These are phyloP conservation scores for Grus americana DNA, from an alignment of 2,113 vertebrate genomes.

Conservation along the genomic window DNA sequence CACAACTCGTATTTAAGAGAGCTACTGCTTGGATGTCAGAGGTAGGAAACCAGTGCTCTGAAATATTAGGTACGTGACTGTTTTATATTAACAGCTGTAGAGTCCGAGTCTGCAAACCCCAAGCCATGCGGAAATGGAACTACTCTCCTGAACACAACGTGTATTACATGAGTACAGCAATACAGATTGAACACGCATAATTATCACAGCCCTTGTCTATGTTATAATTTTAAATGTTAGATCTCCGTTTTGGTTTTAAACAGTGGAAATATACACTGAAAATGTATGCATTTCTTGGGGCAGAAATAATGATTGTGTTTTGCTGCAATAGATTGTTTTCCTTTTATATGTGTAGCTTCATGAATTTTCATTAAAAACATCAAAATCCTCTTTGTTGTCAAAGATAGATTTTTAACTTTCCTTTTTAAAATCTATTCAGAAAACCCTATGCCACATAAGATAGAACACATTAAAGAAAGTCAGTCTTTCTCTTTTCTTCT, in stretches of 20 bases:
- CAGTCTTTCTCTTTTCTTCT: neutral
- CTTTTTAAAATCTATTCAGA: neutral
- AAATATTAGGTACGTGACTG: neutral
- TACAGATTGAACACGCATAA: neutral
- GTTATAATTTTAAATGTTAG: neutral
- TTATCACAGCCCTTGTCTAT: neutral
- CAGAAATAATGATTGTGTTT: constrained; percentile 2
- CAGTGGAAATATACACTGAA: neutral
- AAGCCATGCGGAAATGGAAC: neutral
- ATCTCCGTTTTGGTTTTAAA: neutral
- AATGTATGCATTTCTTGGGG: neutral
- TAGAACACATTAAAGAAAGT: neutral
- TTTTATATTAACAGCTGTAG: neutral
- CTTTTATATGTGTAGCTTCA: neutral
- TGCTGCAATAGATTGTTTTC: neutral
- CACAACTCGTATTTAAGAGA: constrained; percentile 78
- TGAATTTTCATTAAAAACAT: neutral
- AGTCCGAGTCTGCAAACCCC: neutral
- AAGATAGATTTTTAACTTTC: neutral
- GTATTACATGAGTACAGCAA: neutral
- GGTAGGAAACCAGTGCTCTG: constrained; percentile 65
- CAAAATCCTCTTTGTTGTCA: neutral
- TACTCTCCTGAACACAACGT: neutral
- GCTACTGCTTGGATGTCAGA: constrained; percentile 79
- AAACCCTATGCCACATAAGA: neutral